Conservation (phyloP, 2,113 vertebrate genomes). For the Hyaena hyaena region DNA sequence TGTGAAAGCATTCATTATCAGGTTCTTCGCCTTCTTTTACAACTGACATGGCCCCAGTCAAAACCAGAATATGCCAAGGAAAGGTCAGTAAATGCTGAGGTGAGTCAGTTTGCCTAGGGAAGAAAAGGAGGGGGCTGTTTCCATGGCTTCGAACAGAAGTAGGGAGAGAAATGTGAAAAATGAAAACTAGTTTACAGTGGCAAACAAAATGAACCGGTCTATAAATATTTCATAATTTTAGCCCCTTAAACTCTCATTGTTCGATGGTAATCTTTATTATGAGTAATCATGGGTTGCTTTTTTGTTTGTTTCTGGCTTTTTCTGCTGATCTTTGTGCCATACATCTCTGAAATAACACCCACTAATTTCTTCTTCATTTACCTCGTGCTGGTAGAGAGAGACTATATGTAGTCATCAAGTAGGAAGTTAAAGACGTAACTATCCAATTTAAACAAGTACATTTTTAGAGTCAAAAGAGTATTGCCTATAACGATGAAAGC, state of each 20-base stretch:
- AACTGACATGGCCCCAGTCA: background rate
- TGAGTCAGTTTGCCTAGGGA: background rate
- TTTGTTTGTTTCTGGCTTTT: conserved; percentile 65
- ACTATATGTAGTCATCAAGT: conserved; percentile 45
- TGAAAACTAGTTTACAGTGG: conserved; percentile 38
- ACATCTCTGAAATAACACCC: conserved; percentile 61
- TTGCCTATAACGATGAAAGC: background rate
- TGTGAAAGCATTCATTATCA: background rate
- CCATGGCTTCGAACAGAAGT: conserved; percentile 69
- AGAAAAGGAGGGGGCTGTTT: background rate
- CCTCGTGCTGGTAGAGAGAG: conserved; percentile 32
- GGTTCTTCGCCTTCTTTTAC: background rate
- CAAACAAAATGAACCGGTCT: conserved; percentile 69
- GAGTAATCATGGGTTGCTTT: conserved; percentile 74
- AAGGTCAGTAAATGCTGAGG: conserved; percentile 40
- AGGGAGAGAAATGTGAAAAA: conserved; percentile 54
- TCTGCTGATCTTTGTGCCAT: conserved; percentile 38
- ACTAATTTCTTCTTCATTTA: conserved; percentile 66
- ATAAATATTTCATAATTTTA: conserved; percentile 78
- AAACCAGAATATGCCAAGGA: conserved; percentile 16
- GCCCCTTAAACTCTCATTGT: conserved; percentile 56
- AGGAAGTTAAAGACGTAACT: background rate
- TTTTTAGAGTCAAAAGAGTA: conserved; percentile 49
- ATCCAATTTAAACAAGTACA: background rate
- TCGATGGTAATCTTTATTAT: conserved; percentile 69